Evolutionary conservation across 2,113 vertebrate species (phyloP), one percentile per base, ranked within the genome.

Genomic region (Fregetta grallaria): DNA sequence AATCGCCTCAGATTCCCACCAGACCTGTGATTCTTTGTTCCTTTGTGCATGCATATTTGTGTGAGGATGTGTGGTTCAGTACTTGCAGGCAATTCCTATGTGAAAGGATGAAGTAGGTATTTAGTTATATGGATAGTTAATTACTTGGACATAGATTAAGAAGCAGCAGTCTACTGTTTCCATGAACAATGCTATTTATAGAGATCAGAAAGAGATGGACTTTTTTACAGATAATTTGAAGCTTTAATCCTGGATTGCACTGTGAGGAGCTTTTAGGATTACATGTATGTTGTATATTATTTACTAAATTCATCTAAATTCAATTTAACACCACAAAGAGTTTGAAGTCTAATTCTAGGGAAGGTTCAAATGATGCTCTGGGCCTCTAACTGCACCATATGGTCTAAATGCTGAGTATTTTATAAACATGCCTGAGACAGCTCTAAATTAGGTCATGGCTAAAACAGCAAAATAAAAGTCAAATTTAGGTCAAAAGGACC

Each of bases 381-480:
- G 84, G 91, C 15, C 40, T 97, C 68, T 92, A 90, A 93, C 74
- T 87, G 76, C 72, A 88, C 89, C 94, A 96, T 96, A 96, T 91
- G 93, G 94, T 92, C 66, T 78, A 91, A 96, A 94, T 79, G 76
- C 73, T 81, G 65, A 81, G 72, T 81, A 84, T 94, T 92, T 93
- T 81, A 96, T 75, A 94, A 91, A 95, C 66, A 67, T 73, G 81
- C 55, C 40, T 72, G 70, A 95, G 87, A 96, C 74, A 91, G 84
- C 75, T 90, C 68, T 95, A 94, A 96, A 94, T 86, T 95, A 94
- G 89, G 88, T 95, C 96, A 97, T 88, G 93, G 81, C 89, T 94
- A 93, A 96, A 97, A 34, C 56, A 88, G 78, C 49, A 88, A 90
- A 90, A 87, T 78, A 79, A 80, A 88, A 96, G 77, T 94, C 25